Evolutionary conservation across 2,888 invertebrate species (phyloP).

Genomic region (Epinotia brunnichana): DNA sequence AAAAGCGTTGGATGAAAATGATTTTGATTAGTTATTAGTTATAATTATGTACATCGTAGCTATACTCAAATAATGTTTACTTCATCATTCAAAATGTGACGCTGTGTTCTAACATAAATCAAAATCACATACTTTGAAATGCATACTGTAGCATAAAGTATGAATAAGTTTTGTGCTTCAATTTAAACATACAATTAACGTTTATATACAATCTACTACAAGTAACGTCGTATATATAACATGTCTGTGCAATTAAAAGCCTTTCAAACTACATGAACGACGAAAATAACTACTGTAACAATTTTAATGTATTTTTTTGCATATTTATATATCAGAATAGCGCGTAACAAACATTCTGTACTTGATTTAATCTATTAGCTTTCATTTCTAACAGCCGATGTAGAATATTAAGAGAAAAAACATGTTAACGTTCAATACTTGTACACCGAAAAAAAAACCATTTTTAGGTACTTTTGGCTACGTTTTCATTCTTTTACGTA

Average conservation of each 20-base stretch:
- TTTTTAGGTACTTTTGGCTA: not conserved
- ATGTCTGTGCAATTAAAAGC: not conserved
- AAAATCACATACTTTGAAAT: not conserved
- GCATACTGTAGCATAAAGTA: not conserved
- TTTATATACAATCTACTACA: not conserved
- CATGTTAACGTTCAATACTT: not conserved
- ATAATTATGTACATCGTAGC: not conserved
- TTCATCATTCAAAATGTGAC: not conserved
- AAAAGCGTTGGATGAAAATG: not conserved
- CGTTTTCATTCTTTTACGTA: not conserved
- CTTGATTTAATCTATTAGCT: not conserved
- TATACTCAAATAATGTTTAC: not conserved
- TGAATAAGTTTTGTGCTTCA: not conserved
- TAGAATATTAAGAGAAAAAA: not conserved
- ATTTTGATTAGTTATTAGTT: not conserved
- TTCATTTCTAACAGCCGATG: not conserved
- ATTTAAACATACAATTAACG: not conserved
- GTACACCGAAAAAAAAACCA: not conserved
- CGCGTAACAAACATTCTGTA: not conserved
- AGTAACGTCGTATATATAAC: not conserved
- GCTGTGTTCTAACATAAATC: not conserved
- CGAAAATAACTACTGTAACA: not conserved
- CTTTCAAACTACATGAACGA: conserved; percentile 6
- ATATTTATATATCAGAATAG: not conserved
- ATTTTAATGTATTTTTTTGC: not conserved